Base-by-base conservation (phyloP, 2,888 invertebrate genomes). In the Chymomyza amoena region DNA sequence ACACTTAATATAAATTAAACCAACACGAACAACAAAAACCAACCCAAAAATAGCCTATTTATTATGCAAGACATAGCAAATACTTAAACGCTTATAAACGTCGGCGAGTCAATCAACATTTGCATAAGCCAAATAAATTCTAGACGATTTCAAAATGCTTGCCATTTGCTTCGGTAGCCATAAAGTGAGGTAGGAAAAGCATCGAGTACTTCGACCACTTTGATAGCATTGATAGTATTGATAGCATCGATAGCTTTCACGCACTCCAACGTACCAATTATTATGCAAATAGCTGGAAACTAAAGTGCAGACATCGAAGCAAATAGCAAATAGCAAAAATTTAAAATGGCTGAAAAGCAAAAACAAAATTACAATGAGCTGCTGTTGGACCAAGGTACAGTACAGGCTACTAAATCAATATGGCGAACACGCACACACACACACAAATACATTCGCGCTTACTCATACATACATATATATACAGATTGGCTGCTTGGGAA, bases 261-360 rank as follows among this genome's bases (percentile, higher is more conserved):
- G 9, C 75, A 73, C n/a, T 77, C 73, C 78, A 74, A 71, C 84
- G 70, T 75, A 77, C 80, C 87, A 88, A 87, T 88, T 88, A 86
- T 86, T 88, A 88, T 88, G 88, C 83, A 88, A 88, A 88, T 88
- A 13, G 18, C 57, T 28, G 20, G 18, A 18, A 57, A 13, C 57
- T 25, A 57, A 57, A 57, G 13, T 57, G 18, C 57, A 57, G 20
- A 57, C 25, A 20, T 9, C 15, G 10, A 25, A 57, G 57, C 25
- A 25, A 57, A 57, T 57, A 57, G 25, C 54, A 57, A 57, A 57
- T 10, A 62, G 25, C 13, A 45, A 62, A 62, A 18, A 39, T 61
- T 25, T 52, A 32, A 25, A 60, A 60, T 32, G 28, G 39, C 39
- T 45, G 39, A 45, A 45, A 45, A 59, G 28, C 20, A 15, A 20